Percentiles rank a stretch among this genome's conserved stretches.
Evolutionary conservation across 2,797 vertebrate species (phyloP).

Genomic region (Tokudaia tokunoshimensis): DNA sequence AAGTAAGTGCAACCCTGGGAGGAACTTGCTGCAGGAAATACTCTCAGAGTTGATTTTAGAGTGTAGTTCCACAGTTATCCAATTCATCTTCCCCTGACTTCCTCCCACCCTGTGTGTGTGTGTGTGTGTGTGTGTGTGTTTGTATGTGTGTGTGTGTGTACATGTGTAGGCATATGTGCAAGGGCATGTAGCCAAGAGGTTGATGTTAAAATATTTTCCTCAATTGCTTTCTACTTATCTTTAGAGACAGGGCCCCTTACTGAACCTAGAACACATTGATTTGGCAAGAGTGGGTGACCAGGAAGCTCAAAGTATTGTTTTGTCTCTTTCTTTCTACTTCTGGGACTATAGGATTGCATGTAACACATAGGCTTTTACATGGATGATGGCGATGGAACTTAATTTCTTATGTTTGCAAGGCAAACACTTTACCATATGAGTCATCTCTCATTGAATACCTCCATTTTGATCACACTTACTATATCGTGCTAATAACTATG

Average conservation of each 20-base stretch:
- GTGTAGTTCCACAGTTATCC: background rate
- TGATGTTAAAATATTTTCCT: background rate
- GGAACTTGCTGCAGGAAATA: conserved; percentile 43
- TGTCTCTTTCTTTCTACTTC: background rate
- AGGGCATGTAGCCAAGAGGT: background rate
- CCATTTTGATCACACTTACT: background rate
- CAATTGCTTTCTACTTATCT: background rate
- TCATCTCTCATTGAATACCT: background rate
- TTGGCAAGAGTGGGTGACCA: background rate
- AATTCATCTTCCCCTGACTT: background rate
- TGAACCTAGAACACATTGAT: background rate
- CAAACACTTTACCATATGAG: background rate
- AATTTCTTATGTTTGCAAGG: background rate
- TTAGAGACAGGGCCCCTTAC: background rate
- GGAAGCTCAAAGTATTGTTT: background rate
- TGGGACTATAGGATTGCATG: background rate
- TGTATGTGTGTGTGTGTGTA: background rate
- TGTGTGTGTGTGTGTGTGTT: background rate
- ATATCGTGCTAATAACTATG: background rate
- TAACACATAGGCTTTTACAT: background rate
- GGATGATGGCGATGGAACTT: background rate
- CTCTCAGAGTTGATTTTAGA: conserved; percentile 60
- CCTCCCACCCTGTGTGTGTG: too few relatives aligned
- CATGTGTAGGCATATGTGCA: background rate
- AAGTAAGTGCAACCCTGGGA: background rate